Percentiles rank a stretch among this genome's conserved stretches.
phyloP scores from a whole-genome alignment of 2,888 invertebrate genomes.

The Agrotis segetum region DNA sequence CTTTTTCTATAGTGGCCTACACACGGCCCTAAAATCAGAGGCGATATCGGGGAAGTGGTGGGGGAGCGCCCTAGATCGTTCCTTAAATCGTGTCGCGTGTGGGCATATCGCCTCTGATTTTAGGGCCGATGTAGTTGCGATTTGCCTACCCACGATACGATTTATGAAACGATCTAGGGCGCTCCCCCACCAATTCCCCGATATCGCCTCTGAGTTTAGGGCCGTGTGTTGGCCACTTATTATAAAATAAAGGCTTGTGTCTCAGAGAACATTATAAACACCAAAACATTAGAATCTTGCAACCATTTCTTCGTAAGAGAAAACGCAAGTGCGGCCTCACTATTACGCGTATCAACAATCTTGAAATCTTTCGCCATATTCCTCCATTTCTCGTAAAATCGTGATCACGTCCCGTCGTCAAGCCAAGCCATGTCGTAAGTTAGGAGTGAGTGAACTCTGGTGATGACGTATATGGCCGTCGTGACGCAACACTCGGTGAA shows the following conservation, averaged over 20 bases:
- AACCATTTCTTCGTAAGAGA: not conserved
- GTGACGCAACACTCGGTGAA: constrained; percentile 75
- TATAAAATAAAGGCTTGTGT: not conserved
- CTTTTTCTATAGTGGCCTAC: too few relatives aligned
- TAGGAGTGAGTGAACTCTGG: constrained; percentile 77
- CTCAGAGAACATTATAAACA: not conserved
- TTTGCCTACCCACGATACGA: too few relatives aligned
- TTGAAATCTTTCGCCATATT: constrained; percentile 54
- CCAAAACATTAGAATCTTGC: not conserved
- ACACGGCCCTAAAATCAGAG: too few relatives aligned
- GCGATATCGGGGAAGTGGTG: too few relatives aligned
- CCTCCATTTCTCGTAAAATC: constrained; percentile 40
- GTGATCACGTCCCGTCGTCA: constrained; percentile 55
- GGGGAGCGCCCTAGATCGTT: too few relatives aligned
- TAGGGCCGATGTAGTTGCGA: too few relatives aligned
- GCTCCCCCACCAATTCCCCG: too few relatives aligned
- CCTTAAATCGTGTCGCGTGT: too few relatives aligned
- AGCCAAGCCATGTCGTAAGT: constrained; percentile 67
- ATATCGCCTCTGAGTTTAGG: too few relatives aligned
- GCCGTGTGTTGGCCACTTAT: too few relatives aligned
- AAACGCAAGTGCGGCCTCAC: constrained; percentile 8
- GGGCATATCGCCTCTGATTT: too few relatives aligned
- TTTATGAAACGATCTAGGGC: too few relatives aligned
- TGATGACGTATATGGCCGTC: constrained; percentile 61
- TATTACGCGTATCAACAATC: constrained; percentile 23